Evolutionary conservation across 2,888 invertebrate genomes (phyloP).

Genomic region (Acanthosepion lycidas): DNA sequence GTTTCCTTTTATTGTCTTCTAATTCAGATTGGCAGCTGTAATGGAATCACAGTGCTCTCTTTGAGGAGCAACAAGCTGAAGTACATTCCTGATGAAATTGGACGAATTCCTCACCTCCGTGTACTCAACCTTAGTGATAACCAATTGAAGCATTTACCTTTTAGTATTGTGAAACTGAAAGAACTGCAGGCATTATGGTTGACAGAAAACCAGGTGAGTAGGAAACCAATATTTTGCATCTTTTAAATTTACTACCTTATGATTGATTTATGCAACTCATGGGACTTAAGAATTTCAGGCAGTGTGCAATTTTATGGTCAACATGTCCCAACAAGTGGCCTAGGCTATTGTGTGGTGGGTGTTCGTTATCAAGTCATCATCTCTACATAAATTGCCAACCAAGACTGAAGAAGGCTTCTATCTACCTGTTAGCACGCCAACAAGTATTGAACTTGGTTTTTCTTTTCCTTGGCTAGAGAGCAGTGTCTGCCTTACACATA

Average conservation of each 20-base stretch:
- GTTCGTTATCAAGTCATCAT: too few species aligned
- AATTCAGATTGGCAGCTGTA: constrained; percentile 87
- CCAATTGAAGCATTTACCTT: constrained; percentile 86
- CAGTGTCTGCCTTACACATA: too few species aligned
- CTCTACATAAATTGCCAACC: too few species aligned
- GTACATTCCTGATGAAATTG: constrained; percentile 90
- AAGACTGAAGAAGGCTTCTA: too few species aligned
- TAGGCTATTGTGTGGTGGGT: too few species aligned
- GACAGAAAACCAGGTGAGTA: constrained; percentile 83
- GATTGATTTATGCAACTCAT: too few species aligned
- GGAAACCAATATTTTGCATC: neutral
- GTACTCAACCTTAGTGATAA: constrained; percentile 93
- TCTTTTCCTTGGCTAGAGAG: too few species aligned
- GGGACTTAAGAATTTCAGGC: too few species aligned
- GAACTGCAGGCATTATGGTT: constrained; percentile 87
- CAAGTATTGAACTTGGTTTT: too few species aligned
- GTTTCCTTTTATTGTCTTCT: constrained; percentile 45
- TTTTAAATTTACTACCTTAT: neutral
- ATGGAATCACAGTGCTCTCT: constrained; percentile 86
- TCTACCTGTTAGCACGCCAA: too few species aligned
- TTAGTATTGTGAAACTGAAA: constrained; percentile 87
- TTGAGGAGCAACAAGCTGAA: constrained; percentile 87
- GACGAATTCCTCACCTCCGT: constrained; percentile 86
- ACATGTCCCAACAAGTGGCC: too few species aligned
- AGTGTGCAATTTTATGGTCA: too few species aligned